Evolutionary conservation across 1,140 invertebrate species (phyloP).

Genomic region (Plectrocnemia conspersa): DNA sequence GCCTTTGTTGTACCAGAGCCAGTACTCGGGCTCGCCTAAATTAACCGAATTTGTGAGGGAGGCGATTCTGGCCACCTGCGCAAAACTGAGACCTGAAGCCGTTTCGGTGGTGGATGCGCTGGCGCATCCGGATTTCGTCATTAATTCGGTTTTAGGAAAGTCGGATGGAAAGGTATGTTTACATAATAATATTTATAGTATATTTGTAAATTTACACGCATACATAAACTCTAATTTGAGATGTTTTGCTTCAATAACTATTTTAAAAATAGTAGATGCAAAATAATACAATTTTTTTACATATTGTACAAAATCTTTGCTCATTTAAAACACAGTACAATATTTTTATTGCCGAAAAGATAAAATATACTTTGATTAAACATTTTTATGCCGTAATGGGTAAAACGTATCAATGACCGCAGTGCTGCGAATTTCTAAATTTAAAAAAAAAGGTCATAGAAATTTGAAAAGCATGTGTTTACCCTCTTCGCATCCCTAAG

Average conservation of each 20-base stretch:
- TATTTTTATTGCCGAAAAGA: no score
- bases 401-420: no score
- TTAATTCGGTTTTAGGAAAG: conserved; percentile 80
- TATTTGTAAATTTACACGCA: background rate
- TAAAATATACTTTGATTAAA: no score
- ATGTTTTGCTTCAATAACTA: background rate
- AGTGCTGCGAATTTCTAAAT: no score
- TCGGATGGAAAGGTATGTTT: conserved; percentile 71
- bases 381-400: no score
- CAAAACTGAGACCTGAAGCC: conserved; percentile 64
- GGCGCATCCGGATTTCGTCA: conserved; percentile 70
- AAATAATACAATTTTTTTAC: no score
- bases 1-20: conserved; percentile 70
- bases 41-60: conserved; percentile 50
- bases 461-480: no score
- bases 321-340: no score
- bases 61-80: conserved; percentile 59
- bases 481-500: no score
- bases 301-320: no score
- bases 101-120: conserved; percentile 67
- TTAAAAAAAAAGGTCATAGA: no score
- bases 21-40: conserved; percentile 53
- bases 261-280: no score
- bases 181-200: background rate
- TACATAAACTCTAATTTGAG: background rate